A percentile compares a stretch with the other conserved stretches of the same genome.
These are phyloP conservation scores for Cherax destructor DNA, from an alignment of 1,140 invertebrate genomes.

Conservation along the genomic window DNA sequence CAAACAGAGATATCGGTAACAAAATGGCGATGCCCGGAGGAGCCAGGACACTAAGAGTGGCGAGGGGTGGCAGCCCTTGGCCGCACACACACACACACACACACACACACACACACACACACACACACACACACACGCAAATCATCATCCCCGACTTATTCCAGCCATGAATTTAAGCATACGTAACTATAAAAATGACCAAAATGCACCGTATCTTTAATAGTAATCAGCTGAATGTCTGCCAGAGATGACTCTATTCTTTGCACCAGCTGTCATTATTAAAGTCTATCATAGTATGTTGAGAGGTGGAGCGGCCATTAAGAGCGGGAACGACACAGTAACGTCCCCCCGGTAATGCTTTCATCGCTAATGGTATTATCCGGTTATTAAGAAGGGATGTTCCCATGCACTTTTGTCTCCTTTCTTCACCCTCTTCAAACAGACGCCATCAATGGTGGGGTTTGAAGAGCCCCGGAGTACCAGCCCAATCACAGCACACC, in stretches of 20 bases:
- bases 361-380: conserved; percentile 68
- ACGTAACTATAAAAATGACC: no score
- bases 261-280: not conserved
- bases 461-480: conserved; percentile 41
- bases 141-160: no score
- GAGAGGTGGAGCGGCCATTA: conserved; percentile 27
- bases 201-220: not conserved
- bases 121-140: no score
- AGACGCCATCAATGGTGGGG: conserved; percentile 61
- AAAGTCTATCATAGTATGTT: not conserved
- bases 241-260: not conserved
- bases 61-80: not conserved
- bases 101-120: no score
- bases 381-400: conserved; percentile 68
- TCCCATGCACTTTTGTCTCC: conserved; percentile 64
- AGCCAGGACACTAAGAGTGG: not conserved
- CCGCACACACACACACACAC: no score
- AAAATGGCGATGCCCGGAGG: conserved; percentile 47
- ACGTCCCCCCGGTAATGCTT: conserved; percentile 46
- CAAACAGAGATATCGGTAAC: conserved; percentile 62
- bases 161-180: no score
- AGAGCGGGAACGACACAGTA: conserved; percentile 19
- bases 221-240: not conserved
- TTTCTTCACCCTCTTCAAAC: conserved; percentile 64
- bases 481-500: conserved; percentile 37